Percentiles rank a stretch among this genome's conserved stretches.
Conservation (phyloP, 2,888 invertebrate species). For the Schizotus pectinicornis region DNA sequence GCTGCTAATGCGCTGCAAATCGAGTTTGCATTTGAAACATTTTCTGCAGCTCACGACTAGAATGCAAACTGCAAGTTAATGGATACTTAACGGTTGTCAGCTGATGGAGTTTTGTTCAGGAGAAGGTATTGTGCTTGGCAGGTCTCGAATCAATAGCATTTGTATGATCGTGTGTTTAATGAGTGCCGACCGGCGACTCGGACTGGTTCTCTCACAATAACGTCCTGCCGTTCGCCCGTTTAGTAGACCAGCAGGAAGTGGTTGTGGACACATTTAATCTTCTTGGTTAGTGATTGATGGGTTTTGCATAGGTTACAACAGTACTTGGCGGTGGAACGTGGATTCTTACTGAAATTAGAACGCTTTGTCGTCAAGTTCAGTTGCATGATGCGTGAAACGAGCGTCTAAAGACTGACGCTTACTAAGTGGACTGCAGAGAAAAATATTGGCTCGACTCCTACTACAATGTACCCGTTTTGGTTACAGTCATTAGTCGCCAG, state of each 20-base stretch:
- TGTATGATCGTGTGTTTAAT: slow-evolving; percentile 47
- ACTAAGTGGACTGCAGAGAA: too few species aligned
- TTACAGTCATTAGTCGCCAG: too few species aligned
- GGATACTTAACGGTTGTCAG: slow-evolving; percentile 24
- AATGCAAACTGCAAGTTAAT: slow-evolving; percentile 24
- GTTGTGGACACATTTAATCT: slow-evolving; percentile 44
- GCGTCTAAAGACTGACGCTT: too few species aligned
- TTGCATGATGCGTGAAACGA: background rate
- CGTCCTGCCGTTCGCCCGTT: slow-evolving; percentile 47
- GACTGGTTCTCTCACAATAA: slow-evolving; percentile 48
- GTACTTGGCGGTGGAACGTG: slow-evolving; percentile 16
- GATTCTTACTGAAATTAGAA: slow-evolving; percentile 21
- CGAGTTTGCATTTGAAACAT: slow-evolving; percentile 20
- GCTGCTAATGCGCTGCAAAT: slow-evolving; percentile 13
- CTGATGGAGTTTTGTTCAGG: slow-evolving; percentile 9
- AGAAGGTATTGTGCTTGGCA: slow-evolving; percentile 22
- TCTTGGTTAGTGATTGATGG: slow-evolving; percentile 42
- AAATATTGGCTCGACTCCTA: too few species aligned
- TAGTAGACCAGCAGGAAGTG: slow-evolving; percentile 52
- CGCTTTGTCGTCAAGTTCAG: slow-evolving; percentile 5
- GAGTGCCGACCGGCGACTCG: slow-evolving; percentile 33
- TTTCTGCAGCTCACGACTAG: slow-evolving; percentile 14
- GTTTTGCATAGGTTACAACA: slow-evolving; percentile 28
- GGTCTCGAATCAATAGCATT: slow-evolving; percentile 25
- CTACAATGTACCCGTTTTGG: too few species aligned